Conservation (phyloP, 2,888 invertebrate genomes). For the Trichogramma dendrolimi region DNA sequence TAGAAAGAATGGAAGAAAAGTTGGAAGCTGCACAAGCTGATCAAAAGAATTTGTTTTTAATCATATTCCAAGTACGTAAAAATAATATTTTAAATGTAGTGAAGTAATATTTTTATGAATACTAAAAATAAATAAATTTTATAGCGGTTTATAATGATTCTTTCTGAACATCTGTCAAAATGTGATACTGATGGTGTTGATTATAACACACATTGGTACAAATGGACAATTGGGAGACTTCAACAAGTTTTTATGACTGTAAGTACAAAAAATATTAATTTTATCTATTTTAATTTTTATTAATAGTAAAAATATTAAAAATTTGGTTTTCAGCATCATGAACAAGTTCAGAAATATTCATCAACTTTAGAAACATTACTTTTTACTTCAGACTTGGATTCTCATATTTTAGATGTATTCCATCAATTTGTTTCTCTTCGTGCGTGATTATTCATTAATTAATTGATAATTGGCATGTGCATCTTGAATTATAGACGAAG, state of each 20-base stretch:
- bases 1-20: conserved; percentile 93
- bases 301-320: too few species aligned
- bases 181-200: conserved; percentile 91
- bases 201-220: conserved; percentile 92
- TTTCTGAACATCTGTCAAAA: conserved; percentile 90
- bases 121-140: conserved; percentile 32
- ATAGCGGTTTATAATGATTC: conserved; percentile 91
- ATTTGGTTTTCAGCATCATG: conserved; percentile 76
- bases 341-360: conserved; percentile 95
- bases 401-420: conserved; percentile 93
- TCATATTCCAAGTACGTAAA: conserved; percentile 77
- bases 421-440: conserved; percentile 93
- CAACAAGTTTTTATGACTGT: conserved; percentile 67
- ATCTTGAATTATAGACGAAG: neutral
- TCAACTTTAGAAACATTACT: conserved; percentile 90
- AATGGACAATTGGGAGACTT: conserved; percentile 89
- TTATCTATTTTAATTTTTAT: conserved; percentile 28
- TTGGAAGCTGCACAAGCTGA: conserved; percentile 92
- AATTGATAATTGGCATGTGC: conserved; percentile 8
- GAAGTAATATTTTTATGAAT: neutral
- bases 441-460: conserved; percentile 54
- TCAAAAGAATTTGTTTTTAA: conserved; percentile 93
- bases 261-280: conserved; percentile 25
- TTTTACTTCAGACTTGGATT: conserved; percentile 93
- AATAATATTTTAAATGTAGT: neutral